Base-by-base conservation (phyloP, 2,888 invertebrate species). In the Hydriomena furcata region DNA sequence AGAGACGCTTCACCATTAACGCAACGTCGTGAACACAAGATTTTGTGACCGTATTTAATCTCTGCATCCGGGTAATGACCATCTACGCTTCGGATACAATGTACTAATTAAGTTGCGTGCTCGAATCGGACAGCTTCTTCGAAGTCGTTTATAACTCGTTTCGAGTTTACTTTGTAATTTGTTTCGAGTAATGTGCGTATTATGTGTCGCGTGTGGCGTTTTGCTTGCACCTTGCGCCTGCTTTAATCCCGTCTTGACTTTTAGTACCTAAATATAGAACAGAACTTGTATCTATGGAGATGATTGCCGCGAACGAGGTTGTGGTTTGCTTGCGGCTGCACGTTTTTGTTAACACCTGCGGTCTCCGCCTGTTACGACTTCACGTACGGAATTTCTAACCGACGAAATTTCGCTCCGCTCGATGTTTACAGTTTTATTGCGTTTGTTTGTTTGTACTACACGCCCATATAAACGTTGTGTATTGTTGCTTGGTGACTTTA, bases 231-330 rank as follows among this genome's bases (percentile, higher is more conserved):
- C 80, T 83, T 84, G 79, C 23, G 27, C 61, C 66, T 68, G 65
- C 55, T 67, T 71, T 76, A 82, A 82, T 81, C 78, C 75, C 76
- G 79, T 78, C 68, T 68, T 65, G 56, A 61, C 67, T 67, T 64
- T 56, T 60, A 66, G 81, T 88, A n/a, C n/a, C n/a, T n/a, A 86
- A 84, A 85, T 84, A 84, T 87, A 87, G 84, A 76, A 70, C 61
- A 60, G 67, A 69, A 66, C 71, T 69, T 70, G 45, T 45, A 40
- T 45, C 44, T 49, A 27, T 68, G 61, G 74, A 76, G 81, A 82
- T 81, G 82, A 84, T 84, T 82, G 77, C 77, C 61, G 65, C 55
- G 63, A 77, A 66, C 79, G 71, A 70, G 78, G 80, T 79, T 71
- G 67, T 72, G 67, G 67, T 65, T 67, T 65, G 71, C 67, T 68